Conservation (phyloP, 2,113 vertebrate species). For the Eira barbara region DNA sequence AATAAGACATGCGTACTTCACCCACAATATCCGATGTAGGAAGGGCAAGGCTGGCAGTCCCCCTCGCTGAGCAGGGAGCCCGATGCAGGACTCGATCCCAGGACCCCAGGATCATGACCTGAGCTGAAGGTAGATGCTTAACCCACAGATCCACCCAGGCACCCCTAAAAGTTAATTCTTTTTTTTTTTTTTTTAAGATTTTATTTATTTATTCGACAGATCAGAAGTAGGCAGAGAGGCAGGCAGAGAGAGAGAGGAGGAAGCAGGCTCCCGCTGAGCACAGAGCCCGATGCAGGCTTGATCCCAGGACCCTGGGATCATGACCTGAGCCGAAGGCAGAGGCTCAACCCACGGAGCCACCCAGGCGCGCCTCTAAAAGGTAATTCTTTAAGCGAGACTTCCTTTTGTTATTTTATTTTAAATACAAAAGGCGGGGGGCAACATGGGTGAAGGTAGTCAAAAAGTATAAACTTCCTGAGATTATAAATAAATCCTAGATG, state of each 20-base stretch:
- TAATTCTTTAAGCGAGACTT: not conserved
- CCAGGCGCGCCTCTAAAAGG: not conserved
- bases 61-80: not conserved
- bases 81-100: not conserved
- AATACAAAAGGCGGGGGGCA: not conserved
- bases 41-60: not conserved
- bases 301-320: not conserved
- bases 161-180: not conserved
- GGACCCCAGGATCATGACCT: not conserved
- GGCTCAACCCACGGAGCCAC: not conserved
- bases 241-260: too few species aligned
- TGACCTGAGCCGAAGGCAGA: not conserved
- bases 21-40: not conserved
- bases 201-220: too few species aligned
- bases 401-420: not conserved
- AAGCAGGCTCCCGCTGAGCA: too few species aligned
- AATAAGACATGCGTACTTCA: not conserved
- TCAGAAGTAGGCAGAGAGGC: too few species aligned
- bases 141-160: not conserved
- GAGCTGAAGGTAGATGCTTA: not conserved
- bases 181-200: too few species aligned
- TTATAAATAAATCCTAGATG: not conserved
- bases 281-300: rapidly evolving
- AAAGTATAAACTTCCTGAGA: not conserved
- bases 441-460: not conserved